Evolutionary conservation across 2,888 invertebrate genomes (phyloP).

Genomic region (Lomographa bimaculata): DNA sequence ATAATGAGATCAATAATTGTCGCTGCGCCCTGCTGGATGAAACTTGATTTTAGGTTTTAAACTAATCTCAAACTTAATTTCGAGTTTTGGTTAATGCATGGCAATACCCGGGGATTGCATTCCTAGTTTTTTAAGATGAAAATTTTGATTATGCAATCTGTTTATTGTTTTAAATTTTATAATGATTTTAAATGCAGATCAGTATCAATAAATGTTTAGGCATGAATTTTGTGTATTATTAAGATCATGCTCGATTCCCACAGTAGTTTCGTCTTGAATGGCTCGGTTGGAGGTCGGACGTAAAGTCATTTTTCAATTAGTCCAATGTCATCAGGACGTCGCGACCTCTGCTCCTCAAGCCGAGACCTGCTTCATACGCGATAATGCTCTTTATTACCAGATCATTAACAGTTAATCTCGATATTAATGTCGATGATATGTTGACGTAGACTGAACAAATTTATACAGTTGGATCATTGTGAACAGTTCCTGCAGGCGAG

Average conservation of each 20-base stretch:
- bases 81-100: conserved; percentile 79
- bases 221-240: conserved; percentile 55
- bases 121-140: conserved; percentile 73
- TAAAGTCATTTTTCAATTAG: conserved; percentile 78
- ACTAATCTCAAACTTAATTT: conserved; percentile 59
- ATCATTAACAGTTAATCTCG: conserved; percentile 43
- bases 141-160: conserved; percentile 81
- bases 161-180: conserved; percentile 43
- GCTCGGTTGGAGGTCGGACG: conserved; percentile 64
- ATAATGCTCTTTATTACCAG: conserved; percentile 47
- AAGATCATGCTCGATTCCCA: conserved; percentile 49
- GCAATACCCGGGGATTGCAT: conserved; percentile 79
- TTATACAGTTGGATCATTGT: conserved; percentile 55
- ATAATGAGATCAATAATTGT: conserved; percentile 54
- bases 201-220: conserved; percentile 74
- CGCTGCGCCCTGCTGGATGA: conserved; percentile 68
- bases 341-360: conserved; percentile 56
- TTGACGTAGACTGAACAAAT: conserved; percentile 51
- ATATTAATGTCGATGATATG: conserved; percentile 29
- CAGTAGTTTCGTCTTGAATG: conserved; percentile 54
- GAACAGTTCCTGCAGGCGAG: conserved; percentile 38
- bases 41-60: conserved; percentile 74
- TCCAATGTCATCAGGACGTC: conserved; percentile 73
- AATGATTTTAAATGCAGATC: conserved; percentile 57
- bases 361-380: conserved; percentile 24